Base-by-base conservation (phyloP, 2,888 invertebrate genomes). In the Heteromurus nitidus region DNA sequence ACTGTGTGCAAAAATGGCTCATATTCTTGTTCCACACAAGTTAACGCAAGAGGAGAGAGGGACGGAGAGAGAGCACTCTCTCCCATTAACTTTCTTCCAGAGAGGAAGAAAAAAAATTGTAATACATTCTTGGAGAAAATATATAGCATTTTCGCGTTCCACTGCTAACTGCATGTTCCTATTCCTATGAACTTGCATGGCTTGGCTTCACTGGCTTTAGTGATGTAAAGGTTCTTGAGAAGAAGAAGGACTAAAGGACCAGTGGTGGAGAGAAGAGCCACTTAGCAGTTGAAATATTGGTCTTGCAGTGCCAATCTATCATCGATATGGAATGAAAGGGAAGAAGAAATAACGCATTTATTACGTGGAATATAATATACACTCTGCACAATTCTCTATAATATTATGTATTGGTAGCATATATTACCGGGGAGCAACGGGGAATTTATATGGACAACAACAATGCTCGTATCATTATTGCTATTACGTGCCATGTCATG, bases 241-340 rank as follows among this genome's bases (percentile, higher is more conserved):
- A n/a, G n/a, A n/a, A n/a, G n/a, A n/a, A n/a, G n/a, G 47, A 65
- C 44, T 26, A 58, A 65, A 28, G 58, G 70, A 58, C 70, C 36
- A 69, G 69, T 42, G 44, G 42, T 65, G 70, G 16, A 42, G 62
- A 62, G 30, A 73, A 73, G 70, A 73, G 72, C 62, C 72, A 70
- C 70, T 70, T 70, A 53, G 53, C 60, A 30, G 60, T 47, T 73
- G 72, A 73, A 73, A 73, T 73, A 73, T 73, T 73, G 72, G 62
- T 60, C 62, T 62, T 73, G 44, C 62, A 44, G 72, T 73, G 72
- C 72, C 72, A 73, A 73, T 73, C 72, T 47, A 73, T 73, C 72
- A 73, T 73, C 62, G 18, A 65, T 44, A 3, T 2, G 65, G 65
- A 36, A 70, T 58, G 36, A 42, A 42, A 70, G 2, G 3, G 42